Percentiles rank a stretch among this genome's conserved stretches.
These are phyloP conservation scores for Ceratothoa steindachneri DNA, from an alignment of 2,888 invertebrate species.

Conservation along the genomic window DNA sequence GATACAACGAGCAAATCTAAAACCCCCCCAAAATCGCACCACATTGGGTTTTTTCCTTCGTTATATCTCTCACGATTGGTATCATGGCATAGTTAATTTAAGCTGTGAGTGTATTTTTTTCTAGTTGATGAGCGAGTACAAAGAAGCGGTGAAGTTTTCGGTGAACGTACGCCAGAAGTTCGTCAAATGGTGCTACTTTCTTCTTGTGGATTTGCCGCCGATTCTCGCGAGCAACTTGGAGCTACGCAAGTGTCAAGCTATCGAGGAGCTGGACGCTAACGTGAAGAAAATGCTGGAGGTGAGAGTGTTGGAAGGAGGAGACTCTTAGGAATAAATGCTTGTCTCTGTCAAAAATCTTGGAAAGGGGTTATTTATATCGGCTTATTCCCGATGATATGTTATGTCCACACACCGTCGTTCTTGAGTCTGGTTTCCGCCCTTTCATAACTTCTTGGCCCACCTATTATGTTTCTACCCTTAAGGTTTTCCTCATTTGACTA, in stretches of 20 bases:
- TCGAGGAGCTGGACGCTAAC: constrained; percentile 71
- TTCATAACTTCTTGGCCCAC: too few species aligned
- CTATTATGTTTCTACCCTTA: too few species aligned
- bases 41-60: too few species aligned
- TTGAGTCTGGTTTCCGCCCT: too few species aligned
- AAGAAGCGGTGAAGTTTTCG: constrained; percentile 81
- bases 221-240: constrained; percentile 28
- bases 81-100: too few species aligned
- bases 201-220: constrained; percentile 21
- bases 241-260: constrained; percentile 54
- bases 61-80: too few species aligned
- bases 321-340: background rate
- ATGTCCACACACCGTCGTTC: background rate
- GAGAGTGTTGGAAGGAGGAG: too few species aligned
- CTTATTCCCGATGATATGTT: background rate
- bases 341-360: background rate
- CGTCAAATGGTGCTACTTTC: constrained; percentile 32
- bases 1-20: too few species aligned
- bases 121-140: constrained; percentile 78
- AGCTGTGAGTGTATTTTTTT: too few species aligned
- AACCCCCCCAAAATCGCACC: too few species aligned
- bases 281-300: constrained; percentile 70
- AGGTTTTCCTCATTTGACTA: too few species aligned
- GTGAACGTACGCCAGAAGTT: constrained; percentile 73
- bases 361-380: background rate